These are phyloP conservation scores for Thalassoma bifasciatum DNA, from an alignment of 2,113 vertebrate genomes.

Conservation along the genomic window DNA sequence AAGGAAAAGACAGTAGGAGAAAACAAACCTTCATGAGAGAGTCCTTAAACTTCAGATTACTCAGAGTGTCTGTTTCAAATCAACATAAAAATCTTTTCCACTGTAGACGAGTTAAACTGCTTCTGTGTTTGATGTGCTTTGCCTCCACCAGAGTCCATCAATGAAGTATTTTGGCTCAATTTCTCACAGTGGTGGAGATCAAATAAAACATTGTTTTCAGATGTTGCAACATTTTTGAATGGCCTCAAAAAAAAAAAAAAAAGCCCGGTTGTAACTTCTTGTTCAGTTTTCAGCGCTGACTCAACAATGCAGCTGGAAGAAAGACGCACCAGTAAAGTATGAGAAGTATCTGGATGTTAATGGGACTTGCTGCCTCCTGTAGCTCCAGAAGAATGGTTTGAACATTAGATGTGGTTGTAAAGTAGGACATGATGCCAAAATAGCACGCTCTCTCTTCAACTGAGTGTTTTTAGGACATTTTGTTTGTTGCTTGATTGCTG, in stretches of 20 bases:
- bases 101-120: no score
- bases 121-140: no score
- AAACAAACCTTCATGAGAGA: no score
- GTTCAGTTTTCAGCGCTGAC: slow-evolving; percentile 5
- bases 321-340: slow-evolving; percentile 13
- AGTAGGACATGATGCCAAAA: not conserved
- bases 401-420: not conserved
- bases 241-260: not conserved
- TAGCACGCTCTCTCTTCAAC: not conserved
- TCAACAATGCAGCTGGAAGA: slow-evolving; percentile 7
- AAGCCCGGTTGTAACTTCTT: not conserved
- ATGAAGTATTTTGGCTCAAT: no score
- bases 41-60: no score
- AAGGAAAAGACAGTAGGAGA: no score
- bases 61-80: no score
- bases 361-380: not conserved
- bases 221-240: not conserved
- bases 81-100: no score
- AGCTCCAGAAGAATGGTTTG: not conserved
- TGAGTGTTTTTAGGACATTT: not conserved
- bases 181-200: no score
- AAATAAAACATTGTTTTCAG: not conserved
- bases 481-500: not conserved
- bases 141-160: no score
- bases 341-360: slow-evolving; percentile 10